Percentiles rank a stretch among this genome's conserved stretches.
phyloP scores from a whole-genome alignment of 2,797 vertebrate species.

The Carapus acus region DNA sequence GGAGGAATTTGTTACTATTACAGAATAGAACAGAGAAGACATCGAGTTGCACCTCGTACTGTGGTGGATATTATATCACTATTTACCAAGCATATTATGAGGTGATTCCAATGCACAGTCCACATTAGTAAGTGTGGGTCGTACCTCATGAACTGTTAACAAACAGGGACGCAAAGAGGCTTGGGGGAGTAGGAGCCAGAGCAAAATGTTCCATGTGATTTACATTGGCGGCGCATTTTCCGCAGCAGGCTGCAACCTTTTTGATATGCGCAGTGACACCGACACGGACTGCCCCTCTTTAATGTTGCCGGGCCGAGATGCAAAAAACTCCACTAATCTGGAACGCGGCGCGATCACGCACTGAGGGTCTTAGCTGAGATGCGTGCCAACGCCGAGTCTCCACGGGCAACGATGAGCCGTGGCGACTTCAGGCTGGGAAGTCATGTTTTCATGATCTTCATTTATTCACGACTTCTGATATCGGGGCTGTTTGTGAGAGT shows the following conservation, averaged over 20 bases:
- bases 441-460: not conserved
- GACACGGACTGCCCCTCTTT: not conserved
- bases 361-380: not conserved
- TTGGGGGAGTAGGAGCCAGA: not conserved
- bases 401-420: not conserved
- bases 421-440: not conserved
- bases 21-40: too few species aligned
- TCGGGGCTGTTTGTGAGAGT: too few species aligned
- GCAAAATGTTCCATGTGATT: not conserved
- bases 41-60: too few species aligned
- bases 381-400: not conserved
- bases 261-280: not conserved
- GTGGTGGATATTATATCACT: too few species aligned
- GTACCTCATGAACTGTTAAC: not conserved
- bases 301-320: not conserved
- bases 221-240: not conserved
- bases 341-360: not conserved
- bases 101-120: not conserved
- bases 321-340: not conserved
- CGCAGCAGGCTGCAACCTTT: not conserved
- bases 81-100: too few species aligned
- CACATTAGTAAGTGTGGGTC: not conserved
- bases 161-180: not conserved
- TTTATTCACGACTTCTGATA: not conserved
- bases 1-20: conserved; percentile 26